Evolutionary conservation across 2,113 vertebrate species (phyloP).

Genomic region (Rhabdornis inornatus): DNA sequence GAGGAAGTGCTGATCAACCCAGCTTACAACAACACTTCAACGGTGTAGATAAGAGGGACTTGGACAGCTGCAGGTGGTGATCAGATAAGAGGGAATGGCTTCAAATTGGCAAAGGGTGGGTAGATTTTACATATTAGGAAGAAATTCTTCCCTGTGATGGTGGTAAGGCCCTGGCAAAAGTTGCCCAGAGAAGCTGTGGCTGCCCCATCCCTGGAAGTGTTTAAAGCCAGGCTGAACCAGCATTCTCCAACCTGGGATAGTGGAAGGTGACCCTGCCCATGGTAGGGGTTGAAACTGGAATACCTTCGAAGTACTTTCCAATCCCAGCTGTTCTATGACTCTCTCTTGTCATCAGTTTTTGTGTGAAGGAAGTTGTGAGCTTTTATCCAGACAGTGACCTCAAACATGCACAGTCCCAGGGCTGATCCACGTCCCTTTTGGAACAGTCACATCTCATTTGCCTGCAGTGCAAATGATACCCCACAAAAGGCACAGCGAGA

Average conservation of each 20-base stretch:
- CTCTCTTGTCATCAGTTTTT: background rate
- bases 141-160: background rate
- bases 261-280: background rate
- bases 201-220: background rate
- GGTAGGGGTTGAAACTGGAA: background rate
- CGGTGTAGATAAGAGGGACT: background rate
- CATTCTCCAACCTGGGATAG: background rate
- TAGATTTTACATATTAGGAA: background rate
- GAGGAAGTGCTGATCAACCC: background rate
- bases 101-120: background rate
- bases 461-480: background rate
- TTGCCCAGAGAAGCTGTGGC: background rate
- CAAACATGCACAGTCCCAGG: rapidly evolving
- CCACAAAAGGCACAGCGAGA: background rate
- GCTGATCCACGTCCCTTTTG: rapidly evolving
- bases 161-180: background rate
- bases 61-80: background rate
- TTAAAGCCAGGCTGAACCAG: background rate
- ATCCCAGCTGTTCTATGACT: background rate
- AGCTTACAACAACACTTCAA: background rate
- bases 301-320: background rate
- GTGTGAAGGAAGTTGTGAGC: background rate
- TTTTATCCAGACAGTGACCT: background rate
- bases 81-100: background rate
- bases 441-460: background rate